Evolutionary conservation across 1,140 invertebrate species (phyloP), one percentile per base, ranked within the genome.

Genomic region (Idris sp.): DNA sequence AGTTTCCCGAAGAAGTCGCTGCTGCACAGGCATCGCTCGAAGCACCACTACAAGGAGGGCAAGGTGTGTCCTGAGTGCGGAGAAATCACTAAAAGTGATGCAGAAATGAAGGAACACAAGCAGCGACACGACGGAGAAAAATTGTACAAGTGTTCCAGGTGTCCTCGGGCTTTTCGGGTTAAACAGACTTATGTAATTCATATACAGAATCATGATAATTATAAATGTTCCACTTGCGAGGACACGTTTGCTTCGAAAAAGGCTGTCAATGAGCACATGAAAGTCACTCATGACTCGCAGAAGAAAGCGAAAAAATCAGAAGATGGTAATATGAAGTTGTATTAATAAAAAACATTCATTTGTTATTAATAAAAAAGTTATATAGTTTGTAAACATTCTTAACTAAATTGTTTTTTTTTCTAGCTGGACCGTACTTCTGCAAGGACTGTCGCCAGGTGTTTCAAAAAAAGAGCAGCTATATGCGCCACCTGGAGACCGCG

Each of bases 151-250:
- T 87, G 86, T 26, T 71, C 78, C 2, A 77, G 72, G 56, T 87
- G 86, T 64, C 79, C 68, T 0, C 79, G 84, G 48, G 77, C 76
- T 9, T 87, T 87, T 56, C 79, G 78, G 4, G 79, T 83, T 8
- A 75, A 84, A 19, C 83, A 86, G 35, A 86, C 84, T 30, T 86
- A 84, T 74, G 46, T 84, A 4, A 74, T 77, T 15, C 86, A 87
- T 56, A 81, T 87, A 18, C 78, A 85, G 35, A 83, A 84, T 72
- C 84, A 86, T 51, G 76, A 84, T 48, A 83, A 80, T 43, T 80
- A 85, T 26, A 84, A 84, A 65, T 86, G 84, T 69, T 35, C 81
- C 2, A 79, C 76, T 0, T 86, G 84, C 14, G 77, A 84, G 9
- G 78, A 81, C 16, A 79, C 75, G 9, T 84, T 83, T 59, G 82